phyloP scores from a whole-genome alignment of 1,140 invertebrate genomes.

The Eubasilissa regina region DNA sequence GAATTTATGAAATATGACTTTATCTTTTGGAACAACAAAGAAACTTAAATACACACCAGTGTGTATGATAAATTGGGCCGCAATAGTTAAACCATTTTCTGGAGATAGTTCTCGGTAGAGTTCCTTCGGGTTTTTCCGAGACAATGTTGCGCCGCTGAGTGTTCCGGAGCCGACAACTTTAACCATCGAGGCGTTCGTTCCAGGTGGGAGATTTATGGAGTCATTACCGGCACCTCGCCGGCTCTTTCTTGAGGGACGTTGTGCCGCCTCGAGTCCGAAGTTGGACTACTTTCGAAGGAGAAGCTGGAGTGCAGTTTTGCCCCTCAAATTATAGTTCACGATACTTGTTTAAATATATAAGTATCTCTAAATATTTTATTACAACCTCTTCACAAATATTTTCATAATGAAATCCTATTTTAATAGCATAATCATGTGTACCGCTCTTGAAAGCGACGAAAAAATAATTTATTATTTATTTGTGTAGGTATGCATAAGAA shows the following conservation, averaged over 20 bases:
- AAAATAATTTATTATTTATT: too few species aligned
- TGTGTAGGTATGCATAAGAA: too few species aligned
- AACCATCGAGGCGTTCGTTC: constrained; percentile 25
- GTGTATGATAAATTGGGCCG: constrained; percentile 28
- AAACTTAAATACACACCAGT: constrained; percentile 27
- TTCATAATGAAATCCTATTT: too few species aligned
- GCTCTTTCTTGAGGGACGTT: background rate
- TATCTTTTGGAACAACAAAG: constrained; percentile 24
- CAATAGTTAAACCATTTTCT: constrained; percentile 15
- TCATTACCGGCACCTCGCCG: constrained; percentile 12
- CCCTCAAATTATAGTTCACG: too few species aligned
- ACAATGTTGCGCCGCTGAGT: background rate
- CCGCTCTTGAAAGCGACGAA: too few species aligned
- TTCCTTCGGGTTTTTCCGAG: constrained; percentile 15
- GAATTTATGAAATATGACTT: constrained; percentile 29
- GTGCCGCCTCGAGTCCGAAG: too few species aligned
- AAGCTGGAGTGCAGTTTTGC: too few species aligned
- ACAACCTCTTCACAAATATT: too few species aligned
- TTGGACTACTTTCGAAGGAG: too few species aligned
- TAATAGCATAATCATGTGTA: too few species aligned
- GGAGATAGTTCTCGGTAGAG: constrained; percentile 27
- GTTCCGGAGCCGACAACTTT: constrained; percentile 27
- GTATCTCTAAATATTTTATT: too few species aligned
- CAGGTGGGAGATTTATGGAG: constrained; percentile 19
- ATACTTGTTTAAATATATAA: too few species aligned